Evolutionary conservation across 2,113 vertebrate species (phyloP), one percentile per base, ranked within the genome.

Genomic region (Stomatorhinus ivindoensis): DNA sequence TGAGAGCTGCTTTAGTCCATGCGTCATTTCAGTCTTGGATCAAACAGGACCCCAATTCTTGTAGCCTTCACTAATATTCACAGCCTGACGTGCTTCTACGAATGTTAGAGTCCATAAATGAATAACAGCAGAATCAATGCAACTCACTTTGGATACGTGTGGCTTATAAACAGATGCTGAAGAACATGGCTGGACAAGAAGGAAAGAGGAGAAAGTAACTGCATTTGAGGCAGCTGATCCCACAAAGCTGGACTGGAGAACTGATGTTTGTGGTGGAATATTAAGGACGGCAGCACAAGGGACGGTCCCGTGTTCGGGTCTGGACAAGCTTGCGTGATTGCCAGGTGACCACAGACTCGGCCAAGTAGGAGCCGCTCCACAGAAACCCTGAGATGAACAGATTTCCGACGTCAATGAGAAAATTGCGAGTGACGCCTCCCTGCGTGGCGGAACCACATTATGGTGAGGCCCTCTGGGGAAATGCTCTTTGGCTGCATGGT

Each of bases 381-480:
- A 9, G 53, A 65, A 46, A 44, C 42, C 4, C 35, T 44, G 53
- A 87, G 50, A 87, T 87, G 86, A 87, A 55, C 46, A 82, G 44
- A 39, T 82, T 44, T 84, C 21, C 24, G 21, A 88, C 80, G 39
- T 85, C 51, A 50, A 46, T 53, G 27, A 48, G 51, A 86, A 76
- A 3, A 9, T 50, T 42, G 17, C 13, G 46, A 73, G 88, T 47
- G 90, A 86, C 19, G 5, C 21, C 24, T n/a, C 76, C 15, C 42
- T 44, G 46, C 35, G 42, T 88, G 89, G 73, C 89, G 35, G 69
- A 55, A 27, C 11, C 85, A 88, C 50, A 53, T 89, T 87, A 89
- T 88, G 91, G 90, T 91, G 48, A 89, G 90, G 1, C 17, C 42
- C 48, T 27, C 5, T 4, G 35, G 73, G 73, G 2, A 80, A 80